Evolutionary conservation across 2,113 vertebrate genomes (phyloP).

Genomic region (Ictidomys tridecemlineatus): DNA sequence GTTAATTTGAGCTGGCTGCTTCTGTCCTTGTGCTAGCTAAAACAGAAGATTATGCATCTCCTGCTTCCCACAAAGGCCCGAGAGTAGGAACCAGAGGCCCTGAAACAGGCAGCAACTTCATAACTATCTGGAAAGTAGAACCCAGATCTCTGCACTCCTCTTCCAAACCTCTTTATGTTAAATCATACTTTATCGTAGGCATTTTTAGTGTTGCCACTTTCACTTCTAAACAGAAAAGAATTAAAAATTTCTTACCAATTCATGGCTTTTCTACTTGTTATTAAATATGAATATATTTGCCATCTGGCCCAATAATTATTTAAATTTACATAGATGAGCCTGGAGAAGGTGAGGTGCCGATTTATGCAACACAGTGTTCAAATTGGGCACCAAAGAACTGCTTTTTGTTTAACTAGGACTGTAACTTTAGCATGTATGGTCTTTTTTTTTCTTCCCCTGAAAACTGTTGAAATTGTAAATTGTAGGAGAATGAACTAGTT

Average conservation of each 20-base stretch:
- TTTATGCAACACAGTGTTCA: not conserved
- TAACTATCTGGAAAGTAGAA: not conserved
- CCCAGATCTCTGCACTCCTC: not conserved
- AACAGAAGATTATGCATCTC: not conserved
- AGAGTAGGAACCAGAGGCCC: not conserved
- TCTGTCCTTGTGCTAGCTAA: not conserved
- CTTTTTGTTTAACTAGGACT: not conserved
- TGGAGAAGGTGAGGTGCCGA: not conserved
- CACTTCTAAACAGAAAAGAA: not conserved
- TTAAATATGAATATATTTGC: not conserved
- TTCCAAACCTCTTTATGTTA: not conserved
- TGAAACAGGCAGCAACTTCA: not conserved
- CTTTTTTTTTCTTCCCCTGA: not conserved
- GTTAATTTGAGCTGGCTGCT: not conserved
- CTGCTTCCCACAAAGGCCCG: not conserved
- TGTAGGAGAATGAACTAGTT: not conserved
- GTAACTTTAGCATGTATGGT: not conserved
- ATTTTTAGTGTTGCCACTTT: not conserved
- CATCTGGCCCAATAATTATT: not conserved
- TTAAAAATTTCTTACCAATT: not conserved
- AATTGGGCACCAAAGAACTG: not conserved
- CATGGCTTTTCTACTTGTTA: not conserved
- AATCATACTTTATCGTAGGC: not conserved
- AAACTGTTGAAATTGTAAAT: not conserved
- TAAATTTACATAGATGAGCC: not conserved